These are phyloP conservation scores for Pterostichus madidus DNA, from an alignment of 2,888 invertebrate genomes.

Conservation along the genomic window DNA sequence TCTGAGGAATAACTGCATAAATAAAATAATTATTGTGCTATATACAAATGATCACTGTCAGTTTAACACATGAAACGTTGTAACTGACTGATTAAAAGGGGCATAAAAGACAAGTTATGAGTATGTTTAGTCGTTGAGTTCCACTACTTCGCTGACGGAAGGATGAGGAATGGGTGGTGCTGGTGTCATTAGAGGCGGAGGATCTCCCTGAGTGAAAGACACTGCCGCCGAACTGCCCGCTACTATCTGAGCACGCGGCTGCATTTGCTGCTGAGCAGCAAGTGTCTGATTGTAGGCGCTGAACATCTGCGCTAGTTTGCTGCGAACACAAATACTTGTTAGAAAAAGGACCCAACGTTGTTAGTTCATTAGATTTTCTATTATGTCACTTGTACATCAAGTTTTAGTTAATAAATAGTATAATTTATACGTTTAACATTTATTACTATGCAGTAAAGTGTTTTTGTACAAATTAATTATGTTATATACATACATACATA, in stretches of 20 bases:
- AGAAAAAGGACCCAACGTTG: too few relatives aligned
- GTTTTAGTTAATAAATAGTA: too few relatives aligned
- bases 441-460: neutral
- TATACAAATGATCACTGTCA: slow-evolving; percentile 50
- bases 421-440: neutral
- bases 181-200: neutral
- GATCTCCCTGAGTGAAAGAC: slow-evolving; percentile 29
- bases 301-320: slow-evolving; percentile 54
- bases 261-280: slow-evolving; percentile 3
- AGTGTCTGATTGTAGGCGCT: slow-evolving; percentile 40
- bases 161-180: slow-evolving; percentile 45
- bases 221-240: slow-evolving; percentile 31
- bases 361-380: too few relatives aligned
- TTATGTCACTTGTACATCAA: too few relatives aligned
- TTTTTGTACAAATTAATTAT: too few relatives aligned
- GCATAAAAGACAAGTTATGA: slow-evolving; percentile 15
- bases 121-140: slow-evolving; percentile 58
- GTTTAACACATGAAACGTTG: neutral
- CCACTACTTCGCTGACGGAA: slow-evolving; percentile 38
- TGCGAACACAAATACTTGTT: slow-evolving; percentile 1
- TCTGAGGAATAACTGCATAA: slow-evolving; percentile 14
- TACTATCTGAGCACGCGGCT: slow-evolving; percentile 17
- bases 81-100: slow-evolving; percentile 22
- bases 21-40: slow-evolving; percentile 38
- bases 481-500: too few relatives aligned